phyloP scores from a whole-genome alignment of 2,113 vertebrate genomes.

The Nicator chloris region DNA sequence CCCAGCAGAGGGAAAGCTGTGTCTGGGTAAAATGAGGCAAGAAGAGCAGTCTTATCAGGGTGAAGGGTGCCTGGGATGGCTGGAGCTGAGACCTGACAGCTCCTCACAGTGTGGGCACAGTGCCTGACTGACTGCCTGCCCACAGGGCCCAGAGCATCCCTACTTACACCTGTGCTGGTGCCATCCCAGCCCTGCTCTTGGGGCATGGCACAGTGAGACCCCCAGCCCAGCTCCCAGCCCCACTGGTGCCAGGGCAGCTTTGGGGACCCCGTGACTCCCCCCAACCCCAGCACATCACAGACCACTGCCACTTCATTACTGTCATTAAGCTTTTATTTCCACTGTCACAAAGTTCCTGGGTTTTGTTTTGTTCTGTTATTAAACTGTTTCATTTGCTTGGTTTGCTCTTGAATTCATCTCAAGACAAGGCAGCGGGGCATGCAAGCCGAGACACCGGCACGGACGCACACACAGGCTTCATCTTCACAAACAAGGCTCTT shows the following conservation, averaged over 20 bases:
- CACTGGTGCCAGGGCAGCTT: rapidly evolving
- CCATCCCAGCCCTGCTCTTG: rapidly evolving
- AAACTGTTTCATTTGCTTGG: constrained; percentile 2
- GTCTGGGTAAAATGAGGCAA: background rate
- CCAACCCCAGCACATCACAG: background rate
- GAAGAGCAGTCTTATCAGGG: rapidly evolving
- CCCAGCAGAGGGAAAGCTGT: background rate
- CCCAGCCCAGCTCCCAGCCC: background rate
- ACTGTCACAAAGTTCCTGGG: constrained; percentile 54
- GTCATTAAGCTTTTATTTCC: constrained; percentile 59
- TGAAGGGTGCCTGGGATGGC: background rate
- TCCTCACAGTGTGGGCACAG: background rate
- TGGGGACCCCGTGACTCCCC: rapidly evolving
- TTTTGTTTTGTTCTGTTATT: background rate
- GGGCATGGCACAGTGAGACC: rapidly evolving
- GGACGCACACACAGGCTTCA: constrained; percentile 42
- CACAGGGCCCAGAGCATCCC: background rate
- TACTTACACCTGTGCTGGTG: rapidly evolving
- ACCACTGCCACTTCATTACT: background rate
- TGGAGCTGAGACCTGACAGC: background rate
- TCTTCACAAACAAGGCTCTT: constrained; percentile 21
- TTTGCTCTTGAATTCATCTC: constrained; percentile 62
- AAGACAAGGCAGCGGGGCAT: constrained; percentile 59
- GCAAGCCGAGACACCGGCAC: constrained; percentile 45
- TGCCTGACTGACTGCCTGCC: rapidly evolving